Evolutionary conservation across 2,113 vertebrate species (phyloP).

Genomic region (Muntiacus reevesi): DNA sequence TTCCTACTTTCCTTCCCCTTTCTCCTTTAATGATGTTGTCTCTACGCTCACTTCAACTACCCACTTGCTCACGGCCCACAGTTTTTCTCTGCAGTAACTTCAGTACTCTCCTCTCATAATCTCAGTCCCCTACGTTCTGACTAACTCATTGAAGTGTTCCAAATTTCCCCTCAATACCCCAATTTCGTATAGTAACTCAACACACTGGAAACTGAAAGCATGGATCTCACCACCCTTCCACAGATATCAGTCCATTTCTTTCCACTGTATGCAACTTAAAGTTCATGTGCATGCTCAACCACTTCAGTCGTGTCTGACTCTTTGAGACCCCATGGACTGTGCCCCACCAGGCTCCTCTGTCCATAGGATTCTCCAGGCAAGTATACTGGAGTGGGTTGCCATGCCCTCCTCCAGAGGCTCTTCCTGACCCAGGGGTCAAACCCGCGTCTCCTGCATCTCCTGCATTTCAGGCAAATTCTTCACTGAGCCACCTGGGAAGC

Average conservation of each 20-base stretch:
- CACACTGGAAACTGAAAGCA: not conserved
- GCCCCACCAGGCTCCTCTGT: not conserved
- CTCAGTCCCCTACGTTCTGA: not conserved
- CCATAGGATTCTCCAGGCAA: not conserved
- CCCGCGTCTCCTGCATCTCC: not conserved
- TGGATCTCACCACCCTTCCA: rapidly evolving
- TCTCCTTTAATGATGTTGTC: not conserved
- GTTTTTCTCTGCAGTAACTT: not conserved
- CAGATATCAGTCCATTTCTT: not conserved
- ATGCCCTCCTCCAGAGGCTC: not conserved
- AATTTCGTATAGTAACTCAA: not conserved
- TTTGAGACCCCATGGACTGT: not conserved
- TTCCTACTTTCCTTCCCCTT: not conserved
- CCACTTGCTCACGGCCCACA: not conserved
- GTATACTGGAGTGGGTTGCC: not conserved
- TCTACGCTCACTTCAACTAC: not conserved
- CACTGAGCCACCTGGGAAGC: not conserved
- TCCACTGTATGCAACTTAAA: not conserved
- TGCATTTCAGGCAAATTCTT: not conserved
- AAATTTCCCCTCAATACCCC: not conserved
- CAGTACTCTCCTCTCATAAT: not conserved
- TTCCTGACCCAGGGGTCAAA: not conserved
- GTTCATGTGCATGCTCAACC: not conserved
- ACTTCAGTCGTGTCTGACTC: not conserved
- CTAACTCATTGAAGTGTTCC: not conserved